Evolutionary conservation across 1,140 invertebrate genomes (phyloP).

Genomic region (Anagrus nilaparvatae): DNA sequence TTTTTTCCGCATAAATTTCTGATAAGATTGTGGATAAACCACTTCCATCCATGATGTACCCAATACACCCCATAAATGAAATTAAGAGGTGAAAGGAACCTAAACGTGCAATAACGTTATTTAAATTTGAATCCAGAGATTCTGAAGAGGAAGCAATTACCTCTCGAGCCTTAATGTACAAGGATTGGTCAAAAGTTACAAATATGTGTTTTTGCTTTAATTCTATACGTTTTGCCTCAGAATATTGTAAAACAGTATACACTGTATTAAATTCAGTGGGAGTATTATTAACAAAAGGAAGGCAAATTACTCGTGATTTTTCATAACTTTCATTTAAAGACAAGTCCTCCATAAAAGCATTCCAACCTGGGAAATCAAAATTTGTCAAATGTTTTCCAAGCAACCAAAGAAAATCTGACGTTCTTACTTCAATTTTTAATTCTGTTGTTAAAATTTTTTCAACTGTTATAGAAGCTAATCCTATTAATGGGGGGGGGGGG

Average conservation of each 20-base stretch:
- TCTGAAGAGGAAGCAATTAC: conserved; percentile 28
- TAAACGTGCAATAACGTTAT: conserved; percentile 15
- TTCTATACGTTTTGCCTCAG: conserved; percentile 8
- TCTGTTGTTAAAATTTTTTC: no score
- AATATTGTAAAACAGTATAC: conserved; percentile 11
- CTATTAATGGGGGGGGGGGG: no score
- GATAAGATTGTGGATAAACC: conserved; percentile 29
- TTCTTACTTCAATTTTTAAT: no score
- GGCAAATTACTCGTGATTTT: conserved; percentile 11
- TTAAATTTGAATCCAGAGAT: conserved; percentile 6
- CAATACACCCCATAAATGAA: conserved; percentile 33
- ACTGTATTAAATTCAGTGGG: conserved; percentile 17
- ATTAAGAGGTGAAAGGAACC: conserved; percentile 32
- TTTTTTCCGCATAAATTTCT: conserved; percentile 23
- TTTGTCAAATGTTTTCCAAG: no score
- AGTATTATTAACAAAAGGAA: conserved; percentile 17
- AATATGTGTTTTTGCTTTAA: conserved; percentile 16
- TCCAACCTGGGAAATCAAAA: conserved; percentile 26
- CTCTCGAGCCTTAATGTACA: conserved; percentile 37
- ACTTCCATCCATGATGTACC: conserved; percentile 31
- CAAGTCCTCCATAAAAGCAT: conserved; percentile 22
- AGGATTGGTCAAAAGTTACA: conserved; percentile 22
- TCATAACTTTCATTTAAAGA: conserved; percentile 15
- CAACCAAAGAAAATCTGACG: no score
- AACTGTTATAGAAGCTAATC: no score